phyloP scores from a whole-genome alignment of 2,888 invertebrate genomes.

The Ectropis crepuscularia region DNA sequence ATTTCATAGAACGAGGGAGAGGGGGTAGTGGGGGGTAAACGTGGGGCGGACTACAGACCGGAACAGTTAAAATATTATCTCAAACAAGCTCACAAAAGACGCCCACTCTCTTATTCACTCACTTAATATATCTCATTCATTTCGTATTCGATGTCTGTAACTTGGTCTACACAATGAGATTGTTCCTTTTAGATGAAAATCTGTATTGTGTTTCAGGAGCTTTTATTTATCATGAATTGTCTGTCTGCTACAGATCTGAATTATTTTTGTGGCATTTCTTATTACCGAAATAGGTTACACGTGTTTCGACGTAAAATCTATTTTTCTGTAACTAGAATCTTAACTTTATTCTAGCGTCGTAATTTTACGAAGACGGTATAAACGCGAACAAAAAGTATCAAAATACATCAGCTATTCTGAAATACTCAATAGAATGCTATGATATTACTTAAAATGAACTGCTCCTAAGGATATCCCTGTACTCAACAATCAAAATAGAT shows the following conservation, averaged over 20 bases:
- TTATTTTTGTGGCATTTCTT: slow-evolving; percentile 3
- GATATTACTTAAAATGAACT: too few species aligned
- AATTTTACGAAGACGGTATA: too few species aligned
- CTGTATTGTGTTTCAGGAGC: slow-evolving; percentile 16
- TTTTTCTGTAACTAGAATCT: too few species aligned
- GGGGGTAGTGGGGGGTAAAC: slow-evolving; percentile 37
- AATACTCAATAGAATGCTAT: too few species aligned
- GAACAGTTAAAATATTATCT: slow-evolving; percentile 63
- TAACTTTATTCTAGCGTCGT: neutral
- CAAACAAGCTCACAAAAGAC: slow-evolving; percentile 61
- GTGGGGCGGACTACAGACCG: slow-evolving; percentile 54
- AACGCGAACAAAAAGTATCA: too few species aligned
- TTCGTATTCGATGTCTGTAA: slow-evolving; percentile 40
- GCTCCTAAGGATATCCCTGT: too few species aligned
- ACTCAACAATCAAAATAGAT: too few species aligned
- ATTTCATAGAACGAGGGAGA: slow-evolving; percentile 63
- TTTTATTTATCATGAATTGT: slow-evolving; percentile 10
- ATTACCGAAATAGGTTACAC: neutral
- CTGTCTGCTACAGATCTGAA: slow-evolving; percentile 13
- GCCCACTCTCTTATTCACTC: slow-evolving; percentile 47
- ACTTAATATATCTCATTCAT: slow-evolving; percentile 66
- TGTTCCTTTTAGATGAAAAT: slow-evolving; percentile 28
- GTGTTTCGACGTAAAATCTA: neutral
- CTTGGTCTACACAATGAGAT: slow-evolving; percentile 28
- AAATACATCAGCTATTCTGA: too few species aligned